These are phyloP conservation scores for Eucidaris tribuloides DNA, from an alignment of 35 echinoderm and acorn worm genomes.

Conservation along the genomic window DNA sequence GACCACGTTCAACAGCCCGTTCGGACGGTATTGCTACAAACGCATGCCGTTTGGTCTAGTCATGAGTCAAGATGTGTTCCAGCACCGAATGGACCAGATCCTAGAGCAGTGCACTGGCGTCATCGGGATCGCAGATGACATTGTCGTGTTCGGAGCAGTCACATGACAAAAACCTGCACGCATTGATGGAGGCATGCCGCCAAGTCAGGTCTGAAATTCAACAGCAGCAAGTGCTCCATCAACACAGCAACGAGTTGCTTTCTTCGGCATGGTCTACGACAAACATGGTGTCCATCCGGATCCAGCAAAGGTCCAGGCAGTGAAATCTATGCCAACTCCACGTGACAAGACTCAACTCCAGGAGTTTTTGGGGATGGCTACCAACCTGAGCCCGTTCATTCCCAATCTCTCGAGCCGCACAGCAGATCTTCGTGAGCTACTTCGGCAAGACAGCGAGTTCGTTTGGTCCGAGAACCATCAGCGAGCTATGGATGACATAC, in stretches of 20 bases:
- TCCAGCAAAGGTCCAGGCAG: constrained; percentile 14
- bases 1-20: constrained; percentile 82
- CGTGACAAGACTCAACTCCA: constrained; percentile 17
- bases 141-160: constrained; percentile 22
- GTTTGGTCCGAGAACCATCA: background rate
- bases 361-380: background rate
- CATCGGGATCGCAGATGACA: constrained; percentile 44
- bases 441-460: background rate
- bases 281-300: constrained; percentile 38
- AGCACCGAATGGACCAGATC: constrained; percentile 45
- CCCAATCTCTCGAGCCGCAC: constrained; percentile 47
- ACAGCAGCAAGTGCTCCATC: constrained; percentile 33
- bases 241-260: constrained; percentile 20
- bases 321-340: constrained; percentile 4
- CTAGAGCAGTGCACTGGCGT: constrained; percentile 32
- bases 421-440: constrained; percentile 3
- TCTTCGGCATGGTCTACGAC: constrained; percentile 47
- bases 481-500: background rate
- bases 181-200: constrained; percentile 28
- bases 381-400: constrained; percentile 36
- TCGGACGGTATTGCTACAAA: constrained; percentile 35
- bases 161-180: constrained; percentile 40
- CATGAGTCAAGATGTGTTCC: constrained; percentile 39
- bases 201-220: constrained; percentile 33
- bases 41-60: constrained; percentile 57